phyloP scores from a whole-genome alignment of 2,797 vertebrate genomes.

The Anas bahamensis region DNA sequence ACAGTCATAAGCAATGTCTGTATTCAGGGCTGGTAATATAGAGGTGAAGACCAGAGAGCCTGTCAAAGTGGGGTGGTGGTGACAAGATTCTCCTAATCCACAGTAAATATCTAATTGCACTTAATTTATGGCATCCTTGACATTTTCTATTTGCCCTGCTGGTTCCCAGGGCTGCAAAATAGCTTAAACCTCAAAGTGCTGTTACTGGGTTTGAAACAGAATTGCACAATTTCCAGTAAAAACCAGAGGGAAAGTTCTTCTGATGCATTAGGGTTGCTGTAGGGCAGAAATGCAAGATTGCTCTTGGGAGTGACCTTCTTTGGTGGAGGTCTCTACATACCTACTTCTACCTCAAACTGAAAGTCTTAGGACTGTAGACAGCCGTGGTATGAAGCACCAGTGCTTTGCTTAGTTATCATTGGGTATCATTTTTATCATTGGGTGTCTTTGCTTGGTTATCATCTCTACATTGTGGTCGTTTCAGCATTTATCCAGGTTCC shows the following conservation, averaged over 20 bases:
- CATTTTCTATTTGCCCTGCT: background rate
- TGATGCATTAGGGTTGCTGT: accelerated
- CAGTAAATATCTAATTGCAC: background rate
- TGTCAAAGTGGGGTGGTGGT: accelerated
- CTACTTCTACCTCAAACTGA: background rate
- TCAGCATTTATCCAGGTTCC: background rate
- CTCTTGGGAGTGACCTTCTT: background rate
- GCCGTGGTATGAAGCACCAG: background rate
- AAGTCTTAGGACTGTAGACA: background rate
- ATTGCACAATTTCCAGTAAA: too few relatives aligned
- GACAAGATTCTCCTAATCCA: background rate
- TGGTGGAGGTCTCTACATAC: background rate
- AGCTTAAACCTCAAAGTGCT: background rate
- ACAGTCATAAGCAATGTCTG: background rate
- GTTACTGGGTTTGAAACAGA: background rate
- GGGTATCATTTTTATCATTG: too few relatives aligned
- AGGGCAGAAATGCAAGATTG: background rate
- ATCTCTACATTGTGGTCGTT: background rate
- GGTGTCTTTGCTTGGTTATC: background rate
- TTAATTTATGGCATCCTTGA: background rate
- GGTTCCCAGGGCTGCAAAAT: background rate
- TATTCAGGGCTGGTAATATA: accelerated
- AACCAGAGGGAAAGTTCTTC: background rate
- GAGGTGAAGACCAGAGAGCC: background rate
- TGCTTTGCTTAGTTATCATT: too few relatives aligned